These are phyloP conservation scores for Sebastes minor DNA, from an alignment of 2,797 vertebrate genomes.

Conservation along the genomic window DNA sequence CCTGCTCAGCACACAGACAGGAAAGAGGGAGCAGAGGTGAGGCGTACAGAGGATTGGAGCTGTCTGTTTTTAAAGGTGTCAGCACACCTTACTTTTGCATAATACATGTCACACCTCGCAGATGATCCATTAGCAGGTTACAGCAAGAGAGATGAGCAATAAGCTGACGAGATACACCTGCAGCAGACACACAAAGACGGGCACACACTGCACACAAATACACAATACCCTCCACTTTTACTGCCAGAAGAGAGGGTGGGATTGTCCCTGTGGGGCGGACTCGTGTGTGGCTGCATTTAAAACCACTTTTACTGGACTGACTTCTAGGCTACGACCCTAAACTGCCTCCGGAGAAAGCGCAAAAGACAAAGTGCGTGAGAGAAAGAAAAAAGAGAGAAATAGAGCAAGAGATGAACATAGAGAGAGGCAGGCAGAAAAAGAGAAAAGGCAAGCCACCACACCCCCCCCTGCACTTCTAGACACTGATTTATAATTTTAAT, in stretches of 20 bases:
- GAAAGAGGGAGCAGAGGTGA: slow-evolving; percentile 57
- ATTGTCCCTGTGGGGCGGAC: slow-evolving; percentile 45
- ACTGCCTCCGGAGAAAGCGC: slow-evolving; percentile 42
- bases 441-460: slow-evolving; percentile 56
- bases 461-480: slow-evolving; percentile 75
- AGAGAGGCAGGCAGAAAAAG: slow-evolving; percentile 34
- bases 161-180: slow-evolving; percentile 64
- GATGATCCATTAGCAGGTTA: slow-evolving; percentile 85
- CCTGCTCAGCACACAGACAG: slow-evolving; percentile 56
- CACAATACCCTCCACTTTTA: slow-evolving; percentile 43
- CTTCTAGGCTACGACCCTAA: slow-evolving; percentile 41
- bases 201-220: slow-evolving; percentile 33
- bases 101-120: slow-evolving; percentile 83
- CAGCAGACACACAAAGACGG: slow-evolving; percentile 30
- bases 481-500: slow-evolving; percentile 97
- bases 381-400: slow-evolving; percentile 36
- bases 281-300: slow-evolving; percentile 58
- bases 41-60: slow-evolving; percentile 64
- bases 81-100: slow-evolving; percentile 81
- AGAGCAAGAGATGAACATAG: slow-evolving; percentile 34
- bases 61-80: slow-evolving; percentile 80
- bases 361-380: slow-evolving; percentile 49
- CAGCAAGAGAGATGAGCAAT: slow-evolving; percentile 63
- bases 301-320: slow-evolving; percentile 61
- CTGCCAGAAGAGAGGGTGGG: slow-evolving; percentile 49